Base-by-base conservation (phyloP, 2,888 invertebrate genomes). In the Eupeodes latifasciatus region DNA sequence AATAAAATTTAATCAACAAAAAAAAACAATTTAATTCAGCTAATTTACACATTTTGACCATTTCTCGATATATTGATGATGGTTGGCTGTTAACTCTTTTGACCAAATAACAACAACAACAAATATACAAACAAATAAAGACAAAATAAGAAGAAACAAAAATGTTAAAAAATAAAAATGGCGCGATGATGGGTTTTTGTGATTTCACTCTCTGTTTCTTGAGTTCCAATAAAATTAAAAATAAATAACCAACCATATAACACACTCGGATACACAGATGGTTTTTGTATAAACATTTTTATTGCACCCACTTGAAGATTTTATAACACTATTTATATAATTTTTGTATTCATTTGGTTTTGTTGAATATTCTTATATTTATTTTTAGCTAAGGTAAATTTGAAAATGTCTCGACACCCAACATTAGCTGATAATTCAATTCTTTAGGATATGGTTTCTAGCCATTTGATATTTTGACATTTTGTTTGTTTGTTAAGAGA, bases 161-260 rank as follows among this genome's bases (percentile, higher is more conserved):
- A 53, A 27, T 55, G 16, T 72, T 85, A 62, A 75, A 74, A 85
- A 85, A 85, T 81, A 85, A 88, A 27, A 85, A 88, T 81, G 55
- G 66, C 75, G 66, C 75, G 85, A 75, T 85, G 64, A 88, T 85
- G 81, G 80, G 7, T 61, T 84, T 85, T 88, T 78, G 74, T 87
- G 88, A 88, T 88, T 88, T 85, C 88, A 88, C 85, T 88, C 88
- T 88, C 88, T 78, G 88, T 85, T 85, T 67, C 81, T 85, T 53
- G 72, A 75, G 74, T 81, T 69, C 59, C 74, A 77, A 84, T 78
- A 88, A 84, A 77, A 84, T 78, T 84, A 84, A 88, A 84, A 84
- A 88, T 79, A 40, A 36, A 49, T 36, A 27, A 40, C 40, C 5
- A 40, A 40, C 40, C 40, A 40, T 40, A 40, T 9, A 40, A 59